phyloP scores from a whole-genome alignment of 2,797 vertebrate species.

The Sus cebifrons region DNA sequence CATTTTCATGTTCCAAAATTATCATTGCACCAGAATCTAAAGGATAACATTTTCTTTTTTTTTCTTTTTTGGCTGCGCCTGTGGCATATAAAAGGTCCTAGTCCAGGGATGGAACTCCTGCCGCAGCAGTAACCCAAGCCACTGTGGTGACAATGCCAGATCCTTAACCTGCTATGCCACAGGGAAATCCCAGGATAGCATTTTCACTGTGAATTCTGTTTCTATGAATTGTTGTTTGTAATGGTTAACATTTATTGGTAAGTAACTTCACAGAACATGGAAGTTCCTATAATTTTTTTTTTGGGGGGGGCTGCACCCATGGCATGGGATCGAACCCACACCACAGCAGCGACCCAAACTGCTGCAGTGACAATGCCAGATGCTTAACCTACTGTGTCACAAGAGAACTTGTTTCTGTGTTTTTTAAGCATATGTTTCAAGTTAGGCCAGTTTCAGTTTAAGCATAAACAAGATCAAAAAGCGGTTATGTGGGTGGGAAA shows the following conservation, averaged over 20 bases:
- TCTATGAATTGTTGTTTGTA: constrained; percentile 53
- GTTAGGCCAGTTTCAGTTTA: constrained; percentile 55
- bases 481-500: constrained; percentile 25
- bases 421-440: constrained; percentile 50
- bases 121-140: too few relatives aligned
- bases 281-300: background rate
- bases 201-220: constrained; percentile 44
- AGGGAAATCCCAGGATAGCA: background rate
- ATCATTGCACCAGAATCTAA: constrained; percentile 30
- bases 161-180: too few relatives aligned
- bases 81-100: too few relatives aligned
- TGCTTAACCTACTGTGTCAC: too few relatives aligned
- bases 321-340: too few relatives aligned
- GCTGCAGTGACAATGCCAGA: too few relatives aligned
- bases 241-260: constrained; percentile 32
- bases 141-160: too few relatives aligned
- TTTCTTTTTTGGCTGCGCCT: too few relatives aligned
- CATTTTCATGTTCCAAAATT: constrained; percentile 50
- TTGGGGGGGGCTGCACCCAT: too few relatives aligned
- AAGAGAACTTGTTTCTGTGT: background rate
- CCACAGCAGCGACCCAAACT: too few relatives aligned
- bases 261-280: constrained; percentile 44
- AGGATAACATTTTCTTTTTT: background rate
- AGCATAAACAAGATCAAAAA: constrained; percentile 42
- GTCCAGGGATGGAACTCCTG: too few relatives aligned